Percentiles rank a stretch among this genome's conserved stretches.
Conservation (phyloP, 2,797 vertebrate genomes). For the Hyperoplus lanceolatus region DNA sequence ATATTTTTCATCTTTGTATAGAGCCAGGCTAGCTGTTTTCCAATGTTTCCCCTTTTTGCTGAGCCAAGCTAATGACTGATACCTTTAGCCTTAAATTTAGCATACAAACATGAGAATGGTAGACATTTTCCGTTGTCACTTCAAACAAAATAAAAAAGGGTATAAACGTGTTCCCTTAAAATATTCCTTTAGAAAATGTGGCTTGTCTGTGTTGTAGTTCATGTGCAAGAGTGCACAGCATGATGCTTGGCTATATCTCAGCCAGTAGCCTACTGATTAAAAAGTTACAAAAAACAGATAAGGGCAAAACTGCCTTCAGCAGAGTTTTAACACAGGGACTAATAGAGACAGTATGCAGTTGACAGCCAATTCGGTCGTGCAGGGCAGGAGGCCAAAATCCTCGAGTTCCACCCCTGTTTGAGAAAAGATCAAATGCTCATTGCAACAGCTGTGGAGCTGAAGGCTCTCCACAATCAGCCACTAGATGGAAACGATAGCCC, state of each 20-base stretch:
- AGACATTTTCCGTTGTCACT: not conserved
- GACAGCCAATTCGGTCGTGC: constrained; percentile 77
- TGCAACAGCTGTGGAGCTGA: constrained; percentile 73
- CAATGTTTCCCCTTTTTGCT: not conserved
- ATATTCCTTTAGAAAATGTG: constrained; percentile 3
- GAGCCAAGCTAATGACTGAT: constrained; percentile 4
- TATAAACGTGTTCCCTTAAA: not conserved
- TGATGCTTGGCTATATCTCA: constrained; percentile 1
- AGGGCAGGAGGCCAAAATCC: constrained; percentile 80
- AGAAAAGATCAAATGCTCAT: constrained; percentile 78
- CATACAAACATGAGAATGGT: not conserved
- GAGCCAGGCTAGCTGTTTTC: not conserved
- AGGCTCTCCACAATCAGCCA: constrained; percentile 76
- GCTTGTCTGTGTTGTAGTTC: not conserved
- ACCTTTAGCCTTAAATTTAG: not conserved
- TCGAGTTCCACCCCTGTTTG: constrained; percentile 77
- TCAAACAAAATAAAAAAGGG: not conserved
- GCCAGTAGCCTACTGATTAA: constrained; percentile 16
- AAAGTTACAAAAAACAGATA: constrained; percentile 41
- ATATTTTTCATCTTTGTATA: not conserved
- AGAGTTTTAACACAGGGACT: constrained; percentile 58
- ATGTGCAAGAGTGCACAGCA: not conserved
- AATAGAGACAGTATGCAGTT: constrained; percentile 79
- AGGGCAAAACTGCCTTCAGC: constrained; percentile 45
- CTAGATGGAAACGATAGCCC: constrained; percentile 87